Evolutionary conservation across 2,113 vertebrate genomes (phyloP), one percentile per base, ranked within the genome.

Genomic region (Microtus oregoni): DNA sequence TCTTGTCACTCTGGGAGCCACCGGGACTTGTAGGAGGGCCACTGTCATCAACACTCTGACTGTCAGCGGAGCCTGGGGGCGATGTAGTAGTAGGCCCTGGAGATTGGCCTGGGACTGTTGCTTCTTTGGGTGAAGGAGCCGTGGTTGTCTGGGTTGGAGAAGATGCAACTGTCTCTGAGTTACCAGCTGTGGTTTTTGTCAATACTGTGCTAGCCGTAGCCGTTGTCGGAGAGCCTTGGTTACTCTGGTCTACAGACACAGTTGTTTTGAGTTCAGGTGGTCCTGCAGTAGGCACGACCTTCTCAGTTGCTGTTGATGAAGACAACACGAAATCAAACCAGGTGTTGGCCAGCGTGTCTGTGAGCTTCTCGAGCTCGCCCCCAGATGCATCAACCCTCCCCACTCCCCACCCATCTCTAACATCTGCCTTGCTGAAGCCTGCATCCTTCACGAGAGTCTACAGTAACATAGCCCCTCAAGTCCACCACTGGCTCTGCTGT

Each of bases 41-140:
- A 6, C 55, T 0, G 35, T 0, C 1, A 17, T 0, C 0, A 30
- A 14, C 0, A 22, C 1, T 1, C 3, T 0, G 8, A 7, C 3
- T 22, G 17, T 0, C 6, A 12, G 0, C 8, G 3, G 13, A 0
- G 41, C 1, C 3, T 22, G 55, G 0, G 44, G 44, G 0, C 9
- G 0, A 4, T 7, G n/a, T 15, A 5, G 61, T 0, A 0, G 1
- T 2, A 28, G 10, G 0, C 22, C 2, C 38, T 20, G 3, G 20
- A 79, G 12, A 0, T 3, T 24, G 9, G 58, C 1, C 0, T 50
- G 30, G 0, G 9, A 13, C 8, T 1, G 3, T 5, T 38, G 2
- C 22, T 6, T 0, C 10, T 38, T 4, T 58, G n/a, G 65, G 0
- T 38, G 4, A 13, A 2, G 2, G 0, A 22, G 52, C 0, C 26